Base-by-base conservation (phyloP, 1,140 invertebrate genomes). In the Probaryconus sp. region DNA sequence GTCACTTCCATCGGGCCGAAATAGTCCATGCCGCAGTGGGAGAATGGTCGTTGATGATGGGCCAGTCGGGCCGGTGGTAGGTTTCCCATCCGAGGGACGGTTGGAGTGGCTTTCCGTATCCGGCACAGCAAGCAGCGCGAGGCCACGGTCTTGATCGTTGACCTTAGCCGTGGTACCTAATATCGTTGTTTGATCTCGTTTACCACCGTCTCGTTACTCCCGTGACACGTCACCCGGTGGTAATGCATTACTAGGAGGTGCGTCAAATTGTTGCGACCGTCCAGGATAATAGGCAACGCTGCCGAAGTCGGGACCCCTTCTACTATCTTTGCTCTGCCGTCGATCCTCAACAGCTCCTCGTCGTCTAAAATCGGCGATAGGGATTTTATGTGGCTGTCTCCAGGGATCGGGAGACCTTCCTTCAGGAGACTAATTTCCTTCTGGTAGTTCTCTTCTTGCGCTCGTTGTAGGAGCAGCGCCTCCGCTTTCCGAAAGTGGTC, bases 1-100 rank as follows among this genome's bases (percentile, higher is more conserved):
- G 60, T 79, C 0, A 82, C 48, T 9, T 67, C 35, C 37, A 84
- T 50, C 0, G 82, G 81, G 0, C 79, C 80, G 38, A 80, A 83
- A 47, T 78, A 85, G 31, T 85, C 82, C 0, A 83, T 17, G 0
- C 83, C 82, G 1, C 55, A 70, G 17, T 77, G 70, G 0, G 58
- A 72, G 24, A 86, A 84, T 0, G 80, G 72, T 0, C 45, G 45
- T 13, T 63, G 30, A 0, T 48, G 26, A 7, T 71, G 70, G 0
- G 17, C 38, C 7, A 81, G 1, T 0, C 72, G 6, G 0, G 5
- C 31, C 1, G 2, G 0, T 0, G 73, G 47, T 10, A 68, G 26
- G n/a, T 55, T 48, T 1, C 40, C 50, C 42, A 68, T 63, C 1
- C 24, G 9, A 0, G 63, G 48, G 1, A 33, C 7, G 1, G 4